These are phyloP conservation scores for Eumaeus atala DNA, from an alignment of 1,140 invertebrate genomes.

Conservation along the genomic window DNA sequence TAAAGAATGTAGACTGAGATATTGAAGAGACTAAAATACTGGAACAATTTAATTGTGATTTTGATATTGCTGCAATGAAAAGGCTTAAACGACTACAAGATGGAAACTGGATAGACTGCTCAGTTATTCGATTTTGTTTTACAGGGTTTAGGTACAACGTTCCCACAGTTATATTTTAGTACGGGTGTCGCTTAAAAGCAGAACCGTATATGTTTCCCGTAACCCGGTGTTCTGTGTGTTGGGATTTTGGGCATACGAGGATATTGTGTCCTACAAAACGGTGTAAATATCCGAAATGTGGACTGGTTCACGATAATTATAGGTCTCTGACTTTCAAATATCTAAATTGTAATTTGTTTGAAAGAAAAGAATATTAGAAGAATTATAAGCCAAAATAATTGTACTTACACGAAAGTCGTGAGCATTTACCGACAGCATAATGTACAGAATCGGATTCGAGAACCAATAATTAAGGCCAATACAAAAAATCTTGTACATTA, in stretches of 20 bases:
- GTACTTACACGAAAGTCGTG: conserved; percentile 4
- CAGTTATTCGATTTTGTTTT: no score
- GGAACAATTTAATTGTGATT: no score
- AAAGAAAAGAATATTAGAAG: conserved; percentile 9
- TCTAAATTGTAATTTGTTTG: conserved; percentile 2
- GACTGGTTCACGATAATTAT: background rate
- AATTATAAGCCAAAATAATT: conserved; percentile 9
- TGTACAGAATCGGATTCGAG: background rate
- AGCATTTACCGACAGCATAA: background rate
- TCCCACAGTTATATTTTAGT: conserved; percentile 25
- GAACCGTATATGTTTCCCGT: conserved; percentile 27
- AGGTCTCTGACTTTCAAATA: background rate
- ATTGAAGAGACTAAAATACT: no score
- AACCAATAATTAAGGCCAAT: background rate
- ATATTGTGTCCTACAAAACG: conserved; percentile 3
- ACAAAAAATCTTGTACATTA: no score
- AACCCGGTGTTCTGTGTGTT: conserved; percentile 27
- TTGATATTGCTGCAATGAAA: no score
- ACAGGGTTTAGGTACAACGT: conserved; percentile 12
- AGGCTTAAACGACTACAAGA: no score
- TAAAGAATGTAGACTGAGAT: no score
- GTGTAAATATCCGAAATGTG: conserved; percentile 1
- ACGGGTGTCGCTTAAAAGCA: conserved; percentile 25
- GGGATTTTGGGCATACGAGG: conserved; percentile 19
- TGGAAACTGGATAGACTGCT: no score